Conservation (phyloP, 2,113 vertebrate genomes). For the Gymnocephalus cernua region DNA sequence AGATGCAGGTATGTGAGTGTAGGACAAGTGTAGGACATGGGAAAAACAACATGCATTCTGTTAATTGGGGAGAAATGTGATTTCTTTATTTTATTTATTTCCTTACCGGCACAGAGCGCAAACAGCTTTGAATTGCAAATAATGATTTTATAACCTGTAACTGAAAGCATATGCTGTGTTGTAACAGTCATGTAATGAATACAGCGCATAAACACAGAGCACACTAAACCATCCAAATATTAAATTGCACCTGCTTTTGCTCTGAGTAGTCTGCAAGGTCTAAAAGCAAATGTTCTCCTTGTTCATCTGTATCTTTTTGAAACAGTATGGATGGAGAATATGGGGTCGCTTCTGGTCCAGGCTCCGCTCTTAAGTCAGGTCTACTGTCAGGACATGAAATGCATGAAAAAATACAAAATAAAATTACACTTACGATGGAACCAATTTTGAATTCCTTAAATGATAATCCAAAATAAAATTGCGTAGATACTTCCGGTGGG, state of each 20-base stretch:
- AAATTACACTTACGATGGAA: too few species aligned
- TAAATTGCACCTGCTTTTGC: neutral
- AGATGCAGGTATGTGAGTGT: slow-evolving; percentile 90
- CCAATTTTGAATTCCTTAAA: too few species aligned
- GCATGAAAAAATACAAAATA: too few species aligned
- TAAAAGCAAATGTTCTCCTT: too few species aligned
- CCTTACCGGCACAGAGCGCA: neutral
- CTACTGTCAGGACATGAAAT: too few species aligned
- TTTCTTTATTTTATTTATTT: neutral
- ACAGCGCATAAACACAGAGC: neutral
- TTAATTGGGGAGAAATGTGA: slow-evolving; percentile 9
- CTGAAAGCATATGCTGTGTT: slow-evolving; percentile 18
- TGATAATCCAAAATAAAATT: too few species aligned
- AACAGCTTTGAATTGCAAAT: slow-evolving; percentile 57
- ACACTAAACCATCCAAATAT: neutral
- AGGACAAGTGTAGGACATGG: neutral
- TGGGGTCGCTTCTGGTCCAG: too few species aligned
- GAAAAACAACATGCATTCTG: neutral
- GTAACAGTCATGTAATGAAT: slow-evolving; percentile 13
- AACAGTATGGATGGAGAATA: too few species aligned
- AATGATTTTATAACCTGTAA: slow-evolving; percentile 15
- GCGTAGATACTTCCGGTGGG: too few species aligned
- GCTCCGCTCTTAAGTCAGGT: too few species aligned
- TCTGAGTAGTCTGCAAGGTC: neutral
- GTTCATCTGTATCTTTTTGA: too few species aligned